Base-by-base conservation (phyloP, 2,113 vertebrate genomes). In the Lagopus leucura region DNA sequence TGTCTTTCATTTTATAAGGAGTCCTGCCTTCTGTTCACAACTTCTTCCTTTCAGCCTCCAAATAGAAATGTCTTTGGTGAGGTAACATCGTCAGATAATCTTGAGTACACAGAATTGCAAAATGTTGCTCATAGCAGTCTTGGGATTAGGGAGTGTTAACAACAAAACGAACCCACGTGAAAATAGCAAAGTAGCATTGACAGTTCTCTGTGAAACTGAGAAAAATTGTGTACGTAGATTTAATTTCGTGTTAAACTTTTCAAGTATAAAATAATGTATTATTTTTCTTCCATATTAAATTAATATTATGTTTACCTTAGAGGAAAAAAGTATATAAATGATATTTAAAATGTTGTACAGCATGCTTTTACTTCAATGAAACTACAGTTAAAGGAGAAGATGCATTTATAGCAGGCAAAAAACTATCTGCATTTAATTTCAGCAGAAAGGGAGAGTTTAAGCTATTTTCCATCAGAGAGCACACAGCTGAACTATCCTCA, bases 131-230 rank as follows among this genome's bases (percentile, higher is more conserved):
- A 1, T 52, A 86, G 48, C 11, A 42, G 58, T 77, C 96, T 86
- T 82, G 52, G 78, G 43, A 85, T 79, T 50, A 89, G 72, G 61
- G 55, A 60, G 32, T 55, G 42, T 92, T 94, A 91, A 87, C 88
- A 82, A 20, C 3, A 8, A 92, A 76, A 54, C 36, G 72, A 74
- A 86, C 9, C 74, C 90, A 67, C 11, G 15, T 0, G 0, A 40
- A 47, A 73, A 57, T 85, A 74, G 6, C 21, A 34, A 47, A 69
- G 3, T 71, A 54, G 4, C 36, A 25, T 55, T 73, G 42, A 61
- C 76, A 91, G 45, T 82, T 78, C 58, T 27, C 32, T 57, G 32
- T 88, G 82, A 88, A 91, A 45, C 7, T 83, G 55, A 84, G 70
- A 65, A 11, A 75, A 92, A 91, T 87, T 91, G 91, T 50, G 21